phyloP scores from a whole-genome alignment of 2,888 invertebrate species.

The Catocala fraxini region DNA sequence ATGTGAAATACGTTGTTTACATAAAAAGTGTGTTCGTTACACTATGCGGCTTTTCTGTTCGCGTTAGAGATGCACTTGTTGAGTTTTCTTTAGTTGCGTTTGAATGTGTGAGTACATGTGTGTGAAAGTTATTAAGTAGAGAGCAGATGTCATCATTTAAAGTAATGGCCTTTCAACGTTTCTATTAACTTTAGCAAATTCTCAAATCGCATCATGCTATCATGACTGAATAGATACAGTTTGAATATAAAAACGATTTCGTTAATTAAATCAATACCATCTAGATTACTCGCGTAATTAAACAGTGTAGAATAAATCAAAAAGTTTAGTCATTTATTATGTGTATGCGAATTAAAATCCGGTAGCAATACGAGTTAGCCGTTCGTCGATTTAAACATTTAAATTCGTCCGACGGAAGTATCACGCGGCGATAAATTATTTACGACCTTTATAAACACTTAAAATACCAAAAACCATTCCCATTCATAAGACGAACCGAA shows the following conservation, averaged over 20 bases:
- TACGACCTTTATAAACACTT: slow-evolving; percentile 85
- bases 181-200: slow-evolving; percentile 30
- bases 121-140: neutral
- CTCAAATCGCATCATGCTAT: slow-evolving; percentile 25
- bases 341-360: slow-evolving; percentile 74
- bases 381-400: slow-evolving; percentile 76
- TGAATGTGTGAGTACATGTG: neutral
- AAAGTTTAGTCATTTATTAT: slow-evolving; percentile 59
- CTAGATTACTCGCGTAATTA: slow-evolving; percentile 54
- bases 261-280: slow-evolving; percentile 51
- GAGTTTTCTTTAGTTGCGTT: neutral
- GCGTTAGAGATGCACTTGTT: slow-evolving; percentile 4
- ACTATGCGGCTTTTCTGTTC: slow-evolving; percentile 23
- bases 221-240: slow-evolving; percentile 35
- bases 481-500: slow-evolving; percentile 83
- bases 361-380: slow-evolving; percentile 77
- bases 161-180: slow-evolving; percentile 20
- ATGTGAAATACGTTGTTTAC: slow-evolving; percentile 51
- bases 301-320: slow-evolving; percentile 56
- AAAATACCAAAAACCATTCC: slow-evolving; percentile 86
- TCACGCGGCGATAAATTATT: slow-evolving; percentile 85
- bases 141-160: neutral
- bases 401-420: slow-evolving; percentile 84
- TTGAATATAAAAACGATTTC: slow-evolving; percentile 38
- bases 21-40: slow-evolving; percentile 34